Evolutionary conservation across 2,888 invertebrate species (phyloP).

Genomic region (Drosophila tripunctata): DNA sequence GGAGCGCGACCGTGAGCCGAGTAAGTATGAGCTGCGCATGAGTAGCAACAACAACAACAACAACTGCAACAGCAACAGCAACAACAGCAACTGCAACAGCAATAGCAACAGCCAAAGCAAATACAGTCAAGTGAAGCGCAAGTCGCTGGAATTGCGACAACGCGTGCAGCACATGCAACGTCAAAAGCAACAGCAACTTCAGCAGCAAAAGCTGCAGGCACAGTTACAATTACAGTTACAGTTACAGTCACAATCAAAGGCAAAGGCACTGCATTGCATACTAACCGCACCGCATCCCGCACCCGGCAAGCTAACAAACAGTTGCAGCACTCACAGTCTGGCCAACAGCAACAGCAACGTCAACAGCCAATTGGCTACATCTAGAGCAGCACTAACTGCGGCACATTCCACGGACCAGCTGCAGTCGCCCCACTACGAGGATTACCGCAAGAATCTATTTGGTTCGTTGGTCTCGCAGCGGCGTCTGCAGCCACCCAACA

Average conservation of each 20-base stretch:
- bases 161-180: constrained; percentile 77
- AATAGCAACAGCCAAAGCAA: constrained; percentile 79
- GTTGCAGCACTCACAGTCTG: constrained; percentile 65
- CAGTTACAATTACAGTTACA: constrained; percentile 52
- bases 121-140: constrained; percentile 83
- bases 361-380: too few species aligned
- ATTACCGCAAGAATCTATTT: constrained; percentile 83
- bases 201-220: constrained; percentile 33
- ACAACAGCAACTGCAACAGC: constrained; percentile 61
- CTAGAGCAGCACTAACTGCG: neutral
- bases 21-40: constrained; percentile 62
- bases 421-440: constrained; percentile 69
- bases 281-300: constrained; percentile 32
- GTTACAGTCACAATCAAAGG: constrained; percentile 33
- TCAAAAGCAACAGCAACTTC: constrained; percentile 59
- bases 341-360: too few species aligned
- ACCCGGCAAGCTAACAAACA: constrained; percentile 53
- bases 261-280: constrained; percentile 33
- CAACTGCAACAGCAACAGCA: constrained; percentile 41
- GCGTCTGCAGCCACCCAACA: constrained; percentile 26
- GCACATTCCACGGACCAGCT: constrained; percentile 54
- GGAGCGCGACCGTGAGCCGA: constrained; percentile 62
- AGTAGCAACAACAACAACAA: constrained; percentile 45
- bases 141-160: constrained; percentile 82
- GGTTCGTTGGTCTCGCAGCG: constrained; percentile 60